Evolutionary conservation across 2,113 vertebrate species (phyloP).

Genomic region (Prolemur simus): DNA sequence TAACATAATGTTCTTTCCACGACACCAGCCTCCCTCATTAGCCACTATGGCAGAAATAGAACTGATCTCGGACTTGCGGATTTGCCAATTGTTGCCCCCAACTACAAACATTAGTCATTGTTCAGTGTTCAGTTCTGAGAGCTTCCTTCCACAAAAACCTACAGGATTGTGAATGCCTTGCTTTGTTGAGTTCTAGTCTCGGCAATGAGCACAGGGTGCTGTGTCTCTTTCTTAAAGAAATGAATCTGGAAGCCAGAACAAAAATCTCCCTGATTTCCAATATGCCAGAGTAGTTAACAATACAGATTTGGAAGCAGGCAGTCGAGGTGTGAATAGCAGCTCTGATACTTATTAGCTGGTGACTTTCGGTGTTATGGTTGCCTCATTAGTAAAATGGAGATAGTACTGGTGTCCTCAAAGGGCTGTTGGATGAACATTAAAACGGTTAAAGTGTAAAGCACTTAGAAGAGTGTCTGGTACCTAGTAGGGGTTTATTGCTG

Average conservation of each 20-base stretch:
- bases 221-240: not conserved
- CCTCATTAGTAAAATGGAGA: not conserved
- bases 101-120: not conserved
- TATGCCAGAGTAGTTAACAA: not conserved
- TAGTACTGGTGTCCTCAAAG: not conserved
- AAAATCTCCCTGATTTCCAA: not conserved
- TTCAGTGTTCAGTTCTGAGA: not conserved
- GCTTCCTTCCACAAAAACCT: not conserved
- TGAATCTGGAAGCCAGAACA: not conserved
- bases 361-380: not conserved
- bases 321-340: not conserved
- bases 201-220: not conserved
- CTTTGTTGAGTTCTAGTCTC: not conserved
- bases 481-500: not conserved
- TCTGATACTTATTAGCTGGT: not conserved
- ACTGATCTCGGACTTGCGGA: not conserved
- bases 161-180: not conserved
- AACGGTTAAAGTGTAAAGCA: not conserved
- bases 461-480: not conserved
- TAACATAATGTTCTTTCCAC: not conserved
- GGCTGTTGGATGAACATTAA: not conserved
- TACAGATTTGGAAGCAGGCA: not conserved
- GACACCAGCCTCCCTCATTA: not conserved
- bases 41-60: not conserved
- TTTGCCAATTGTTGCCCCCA: not conserved